A percentile compares a stretch with the other conserved stretches of the same genome.
Conservation (phyloP, 2,888 invertebrate genomes). For the Mesoligia furuncula region DNA sequence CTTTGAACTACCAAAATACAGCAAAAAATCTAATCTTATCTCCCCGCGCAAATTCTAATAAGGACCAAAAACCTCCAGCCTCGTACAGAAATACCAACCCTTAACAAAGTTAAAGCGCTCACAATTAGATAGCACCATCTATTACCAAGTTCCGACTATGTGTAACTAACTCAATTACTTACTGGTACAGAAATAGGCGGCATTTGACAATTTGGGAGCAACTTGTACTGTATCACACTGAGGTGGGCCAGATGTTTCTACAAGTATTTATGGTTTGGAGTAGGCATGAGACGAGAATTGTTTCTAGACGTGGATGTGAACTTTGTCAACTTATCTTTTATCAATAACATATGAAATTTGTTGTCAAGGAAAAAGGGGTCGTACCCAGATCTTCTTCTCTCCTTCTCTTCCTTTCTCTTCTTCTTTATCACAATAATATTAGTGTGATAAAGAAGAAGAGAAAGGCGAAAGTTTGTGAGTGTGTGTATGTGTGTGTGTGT, state of each 20-base stretch:
- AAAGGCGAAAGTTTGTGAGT: no score
- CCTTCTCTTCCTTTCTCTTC: no score
- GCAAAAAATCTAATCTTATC: constrained; percentile 1
- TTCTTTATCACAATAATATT: no score
- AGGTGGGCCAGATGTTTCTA: constrained; percentile 43
- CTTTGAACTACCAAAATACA: not conserved
- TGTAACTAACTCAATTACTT: constrained; percentile 69
- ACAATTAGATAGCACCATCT: constrained; percentile 62
- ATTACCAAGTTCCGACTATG: constrained; percentile 61
- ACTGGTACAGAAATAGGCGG: constrained; percentile 60
- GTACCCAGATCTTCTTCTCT: no score
- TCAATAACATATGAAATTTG: not conserved
- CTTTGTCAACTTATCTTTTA: not conserved
- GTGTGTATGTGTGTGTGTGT: no score
- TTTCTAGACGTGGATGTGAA: not conserved
- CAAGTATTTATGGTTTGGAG: constrained; percentile 25
- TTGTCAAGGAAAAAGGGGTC: no score
- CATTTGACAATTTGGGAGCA: constrained; percentile 62
- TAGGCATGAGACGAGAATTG: not conserved
- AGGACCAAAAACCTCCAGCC: not conserved
- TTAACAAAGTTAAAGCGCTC: constrained; percentile 61
- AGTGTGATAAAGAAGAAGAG: no score
- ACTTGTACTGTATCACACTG: constrained; percentile 42
- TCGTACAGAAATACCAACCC: constrained; percentile 34
- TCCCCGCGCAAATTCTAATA: constrained; percentile 10